Conservation (phyloP, 2,797 vertebrate genomes). For the Cynopterus sphinx region DNA sequence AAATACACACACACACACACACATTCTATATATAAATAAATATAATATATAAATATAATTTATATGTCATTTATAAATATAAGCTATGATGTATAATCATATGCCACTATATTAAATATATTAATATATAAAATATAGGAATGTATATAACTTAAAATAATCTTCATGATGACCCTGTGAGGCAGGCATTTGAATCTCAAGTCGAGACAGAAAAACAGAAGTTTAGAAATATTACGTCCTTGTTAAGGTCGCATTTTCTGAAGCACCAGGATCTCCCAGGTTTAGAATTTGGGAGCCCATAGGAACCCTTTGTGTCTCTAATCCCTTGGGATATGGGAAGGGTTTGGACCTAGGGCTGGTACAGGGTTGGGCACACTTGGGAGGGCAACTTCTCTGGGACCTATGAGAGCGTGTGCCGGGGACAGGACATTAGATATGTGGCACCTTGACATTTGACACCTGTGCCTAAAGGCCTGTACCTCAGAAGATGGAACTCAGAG, state of each 20-base stretch:
- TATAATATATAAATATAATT: not conserved
- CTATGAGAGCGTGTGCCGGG: not conserved
- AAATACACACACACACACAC: too few relatives aligned
- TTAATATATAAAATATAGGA: not conserved
- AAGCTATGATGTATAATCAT: not conserved
- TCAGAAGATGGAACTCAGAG: not conserved
- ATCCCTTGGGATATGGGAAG: not conserved
- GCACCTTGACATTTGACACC: not conserved
- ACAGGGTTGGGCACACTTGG: not conserved
- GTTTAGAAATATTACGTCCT: not conserved
- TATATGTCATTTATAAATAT: not conserved
- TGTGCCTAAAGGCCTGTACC: not conserved
- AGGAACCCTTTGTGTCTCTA: not conserved
- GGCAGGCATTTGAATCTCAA: not conserved
- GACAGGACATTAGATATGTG: not conserved
- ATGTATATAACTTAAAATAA: not conserved
- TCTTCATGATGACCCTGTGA: not conserved
- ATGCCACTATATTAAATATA: not conserved
- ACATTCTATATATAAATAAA: too few relatives aligned
- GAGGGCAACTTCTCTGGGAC: not conserved
- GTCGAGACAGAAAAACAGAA: not conserved
- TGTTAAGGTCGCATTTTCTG: not conserved
- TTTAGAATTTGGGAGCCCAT: not conserved
- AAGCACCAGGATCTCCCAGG: not conserved
- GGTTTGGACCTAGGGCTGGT: not conserved